phyloP scores from a whole-genome alignment of 2,888 invertebrate species.

The Dioctria linearis region DNA sequence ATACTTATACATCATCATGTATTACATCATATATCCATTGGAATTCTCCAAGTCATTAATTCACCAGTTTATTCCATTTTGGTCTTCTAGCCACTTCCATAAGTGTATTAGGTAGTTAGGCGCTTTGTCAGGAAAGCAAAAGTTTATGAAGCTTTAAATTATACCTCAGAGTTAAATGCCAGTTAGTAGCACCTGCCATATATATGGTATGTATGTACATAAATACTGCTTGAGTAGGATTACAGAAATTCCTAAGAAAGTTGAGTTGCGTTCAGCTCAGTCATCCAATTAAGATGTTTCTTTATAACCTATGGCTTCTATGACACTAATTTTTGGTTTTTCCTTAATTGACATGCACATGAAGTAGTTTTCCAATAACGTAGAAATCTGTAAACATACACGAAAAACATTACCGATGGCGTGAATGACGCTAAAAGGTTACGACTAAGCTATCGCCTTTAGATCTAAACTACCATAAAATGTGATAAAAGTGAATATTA shows the following conservation, averaged over 20 bases:
- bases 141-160: constrained; percentile 36
- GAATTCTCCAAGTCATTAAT: constrained; percentile 9
- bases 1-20: constrained; percentile 14
- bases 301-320: constrained; percentile 21
- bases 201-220: too few relatives aligned
- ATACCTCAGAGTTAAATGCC: constrained; percentile 24
- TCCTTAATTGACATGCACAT: constrained; percentile 43
- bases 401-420: neutral
- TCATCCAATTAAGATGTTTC: constrained; percentile 45
- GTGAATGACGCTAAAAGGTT: constrained; percentile 19
- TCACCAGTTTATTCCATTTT: constrained; percentile 29
- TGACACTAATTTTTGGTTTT: constrained; percentile 45
- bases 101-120: neutral
- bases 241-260: constrained; percentile 10
- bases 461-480: neutral
- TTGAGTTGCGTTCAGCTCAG: neutral
- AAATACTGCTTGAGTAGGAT: neutral
- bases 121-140: neutral
- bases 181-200: neutral
- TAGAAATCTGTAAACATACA: constrained; percentile 4
- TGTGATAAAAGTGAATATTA: neutral
- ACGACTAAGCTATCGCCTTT: neutral
- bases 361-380: constrained; percentile 26
- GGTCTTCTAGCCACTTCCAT: constrained; percentile 24
- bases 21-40: neutral